Base-by-base conservation (phyloP, 2,113 vertebrate species). In the Toxostoma redivivum region DNA sequence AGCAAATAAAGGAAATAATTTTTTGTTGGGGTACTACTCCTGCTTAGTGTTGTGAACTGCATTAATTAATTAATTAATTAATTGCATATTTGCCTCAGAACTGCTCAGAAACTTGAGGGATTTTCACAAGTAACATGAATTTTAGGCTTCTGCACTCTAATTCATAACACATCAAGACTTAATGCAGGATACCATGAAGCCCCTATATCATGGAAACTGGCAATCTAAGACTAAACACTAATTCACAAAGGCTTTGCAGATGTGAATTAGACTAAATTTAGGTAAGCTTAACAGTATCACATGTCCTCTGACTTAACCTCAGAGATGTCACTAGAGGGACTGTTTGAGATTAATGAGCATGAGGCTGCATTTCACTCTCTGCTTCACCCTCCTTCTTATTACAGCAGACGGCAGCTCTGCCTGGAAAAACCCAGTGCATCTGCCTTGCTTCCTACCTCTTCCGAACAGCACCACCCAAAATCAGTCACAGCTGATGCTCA, bases 21-120 rank as follows among this genome's bases (percentile, higher is more conserved):
- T 30, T 81, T 78, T 88, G n/a, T 58, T 47, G 57, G 57, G 30
- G 7, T 90, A 58, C 58, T 73, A 74, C n/a, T 48, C 31, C 78
- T 91, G 56, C 30, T 81, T 38, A 38, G 56, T 30, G 57, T 70
- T 4, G 4, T 24, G 61, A 72, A 53, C 33, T 76, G 88, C 91
- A 94, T 76, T 60, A 92, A 89, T 67, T 44, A 92, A 94, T 76
- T 60, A 92, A 89, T 67, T 44, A 92, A 94, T 76, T 60, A 92
- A 89, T 67, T 44, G 62, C 12, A n/a, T 28, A 74, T 53, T 94
- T 82, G 50, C 42, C 37, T 67, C 44, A 58, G 58, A 86, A 81
- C 19, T 47, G 24, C 37, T 67, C 19, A 28, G 72, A 83, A 86
- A 90, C 42, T 76, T 42, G 16, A 54, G 11, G 3, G 45, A 65